Conservation (phyloP, 2,888 invertebrate genomes). For the Perizoma flavofasciatum region DNA sequence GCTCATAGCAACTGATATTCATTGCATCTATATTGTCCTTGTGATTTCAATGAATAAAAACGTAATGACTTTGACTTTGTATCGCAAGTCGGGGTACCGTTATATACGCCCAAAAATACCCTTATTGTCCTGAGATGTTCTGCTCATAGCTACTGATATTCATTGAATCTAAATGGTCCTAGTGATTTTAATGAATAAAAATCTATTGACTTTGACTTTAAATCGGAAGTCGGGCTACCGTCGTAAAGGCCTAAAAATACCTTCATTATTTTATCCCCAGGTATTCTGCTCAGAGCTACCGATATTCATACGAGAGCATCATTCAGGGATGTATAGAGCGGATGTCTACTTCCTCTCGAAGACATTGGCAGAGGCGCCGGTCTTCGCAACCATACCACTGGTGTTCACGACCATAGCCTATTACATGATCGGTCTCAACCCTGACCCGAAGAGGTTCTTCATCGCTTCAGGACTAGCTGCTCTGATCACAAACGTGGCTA, state of each 20-base stretch:
- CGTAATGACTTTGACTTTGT: too few species aligned
- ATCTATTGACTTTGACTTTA: too few species aligned
- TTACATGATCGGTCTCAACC: slow-evolving; percentile 94
- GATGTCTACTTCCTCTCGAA: slow-evolving; percentile 96
- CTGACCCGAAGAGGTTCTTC: slow-evolving; percentile 87
- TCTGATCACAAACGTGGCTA: slow-evolving; percentile 94
- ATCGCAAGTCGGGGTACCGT: too few species aligned
- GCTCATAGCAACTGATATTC: too few species aligned
- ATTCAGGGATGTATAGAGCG: slow-evolving; percentile 95
- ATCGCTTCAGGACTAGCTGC: slow-evolving; percentile 89
- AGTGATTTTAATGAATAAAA: too few species aligned
- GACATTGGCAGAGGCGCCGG: slow-evolving; percentile 94
- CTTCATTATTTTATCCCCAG: slow-evolving; percentile 69
- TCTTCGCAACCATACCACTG: slow-evolving; percentile 92
- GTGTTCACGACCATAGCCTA: slow-evolving; percentile 93
- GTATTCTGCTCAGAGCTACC: slow-evolving; percentile 95
- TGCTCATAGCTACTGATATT: too few species aligned
- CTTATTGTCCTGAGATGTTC: slow-evolving; percentile 86
- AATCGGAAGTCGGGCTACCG: too few species aligned
- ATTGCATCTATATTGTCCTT: too few species aligned
- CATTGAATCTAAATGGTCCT: too few species aligned
- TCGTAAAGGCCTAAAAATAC: too few species aligned
- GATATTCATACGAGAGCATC: slow-evolving; percentile 94
- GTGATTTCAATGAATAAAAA: too few species aligned
- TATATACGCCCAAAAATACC: too few species aligned